Conservation (phyloP, 2,797 vertebrate genomes). For the Sylvilagus floridanus region DNA sequence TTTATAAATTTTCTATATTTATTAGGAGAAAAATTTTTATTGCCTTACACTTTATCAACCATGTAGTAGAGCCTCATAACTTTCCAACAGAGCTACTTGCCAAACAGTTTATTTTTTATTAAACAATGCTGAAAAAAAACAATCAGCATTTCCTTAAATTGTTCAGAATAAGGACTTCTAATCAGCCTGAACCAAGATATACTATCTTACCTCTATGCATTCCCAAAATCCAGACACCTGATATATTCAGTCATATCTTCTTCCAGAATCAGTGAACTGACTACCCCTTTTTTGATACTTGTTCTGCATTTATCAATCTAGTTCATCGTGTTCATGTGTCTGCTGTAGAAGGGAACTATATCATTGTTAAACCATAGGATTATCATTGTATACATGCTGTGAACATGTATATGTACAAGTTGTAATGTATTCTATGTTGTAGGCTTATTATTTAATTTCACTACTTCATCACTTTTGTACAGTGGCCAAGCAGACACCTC, state of each 20-base stretch:
- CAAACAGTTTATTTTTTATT: conserved; percentile 87
- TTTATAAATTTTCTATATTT: conserved; percentile 91
- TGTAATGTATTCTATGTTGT: conserved; percentile 87
- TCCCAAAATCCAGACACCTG: conserved; percentile 72
- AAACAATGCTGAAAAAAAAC: conserved; percentile 78
- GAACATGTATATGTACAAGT: conserved; percentile 88
- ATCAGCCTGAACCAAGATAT: conserved; percentile 76
- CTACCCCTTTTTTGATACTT: conserved; percentile 76
- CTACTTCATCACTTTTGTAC: conserved; percentile 85
- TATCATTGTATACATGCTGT: conserved; percentile 88
- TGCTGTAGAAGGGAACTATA: conserved; percentile 88
- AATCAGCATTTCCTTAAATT: conserved; percentile 78
- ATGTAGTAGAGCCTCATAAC: conserved; percentile 88
- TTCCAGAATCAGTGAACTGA: conserved; percentile 47
- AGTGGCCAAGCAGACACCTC: conserved; percentile 84
- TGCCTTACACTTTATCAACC: conserved; percentile 88
- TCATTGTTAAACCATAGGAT: conserved; percentile 82
- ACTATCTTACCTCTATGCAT: conserved; percentile 64
- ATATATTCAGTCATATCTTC: conserved; percentile 44
- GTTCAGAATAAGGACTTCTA: conserved; percentile 71
- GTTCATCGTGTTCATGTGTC: conserved; percentile 81
- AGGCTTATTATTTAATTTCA: conserved; percentile 87
- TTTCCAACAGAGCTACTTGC: conserved; percentile 87
- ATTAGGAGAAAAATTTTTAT: conserved; percentile 87
- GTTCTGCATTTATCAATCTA: conserved; percentile 81